Conservation (phyloP, 2,797 vertebrate species). For the Thaleichthys pacificus region DNA sequence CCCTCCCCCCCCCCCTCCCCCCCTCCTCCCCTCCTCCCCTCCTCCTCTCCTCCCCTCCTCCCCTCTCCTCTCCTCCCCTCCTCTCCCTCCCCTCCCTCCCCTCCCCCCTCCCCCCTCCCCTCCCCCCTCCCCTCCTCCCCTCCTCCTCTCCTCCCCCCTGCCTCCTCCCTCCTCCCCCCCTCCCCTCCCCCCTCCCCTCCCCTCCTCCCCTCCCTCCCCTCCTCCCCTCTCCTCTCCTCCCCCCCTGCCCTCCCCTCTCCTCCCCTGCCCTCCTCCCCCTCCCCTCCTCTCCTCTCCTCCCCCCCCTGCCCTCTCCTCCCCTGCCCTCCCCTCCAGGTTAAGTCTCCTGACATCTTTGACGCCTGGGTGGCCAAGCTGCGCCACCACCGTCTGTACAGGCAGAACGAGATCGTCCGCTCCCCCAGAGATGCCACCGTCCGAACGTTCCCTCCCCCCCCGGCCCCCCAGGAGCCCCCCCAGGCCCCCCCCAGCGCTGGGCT, state of each 20-base stretch:
- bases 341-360: slow-evolving; percentile 97
- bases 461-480: slow-evolving; percentile 86
- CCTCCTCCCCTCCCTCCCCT: background rate
- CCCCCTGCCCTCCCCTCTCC: too few species aligned
- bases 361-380: slow-evolving; percentile 95
- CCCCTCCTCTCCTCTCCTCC: background rate
- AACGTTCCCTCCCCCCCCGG: slow-evolving; percentile 86
- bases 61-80: too few species aligned
- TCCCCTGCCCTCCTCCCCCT: background rate
- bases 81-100: too few species aligned
- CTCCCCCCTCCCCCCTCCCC: background rate
- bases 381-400: slow-evolving; percentile 92
- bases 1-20: background rate
- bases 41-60: background rate
- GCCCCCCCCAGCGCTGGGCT: slow-evolving; percentile 77
- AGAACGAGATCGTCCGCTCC: slow-evolving; percentile 97
- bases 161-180: too few species aligned
- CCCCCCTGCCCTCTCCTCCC: too few species aligned
- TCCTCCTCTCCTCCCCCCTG: background rate
- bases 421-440: slow-evolving; percentile 91
- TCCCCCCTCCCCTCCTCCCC: background rate
- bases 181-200: background rate
- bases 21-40: background rate
- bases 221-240: background rate
- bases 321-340: slow-evolving; percentile 78